Conservation (phyloP, 2,797 vertebrate genomes). For the Cercopithecus diana region DNA sequence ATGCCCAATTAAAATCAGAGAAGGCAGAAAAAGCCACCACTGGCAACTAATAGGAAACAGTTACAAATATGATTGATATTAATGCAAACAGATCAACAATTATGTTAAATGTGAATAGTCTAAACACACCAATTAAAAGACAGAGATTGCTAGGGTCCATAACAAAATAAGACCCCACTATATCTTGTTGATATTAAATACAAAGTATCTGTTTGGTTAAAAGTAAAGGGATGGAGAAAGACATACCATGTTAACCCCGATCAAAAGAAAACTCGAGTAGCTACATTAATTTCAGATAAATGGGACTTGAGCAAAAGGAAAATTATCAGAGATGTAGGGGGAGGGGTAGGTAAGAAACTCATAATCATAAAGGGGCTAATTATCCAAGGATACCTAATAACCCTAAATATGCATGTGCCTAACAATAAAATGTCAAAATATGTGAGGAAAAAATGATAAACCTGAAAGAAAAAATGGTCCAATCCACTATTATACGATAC, state of each 20-base stretch:
- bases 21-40: neutral
- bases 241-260: neutral
- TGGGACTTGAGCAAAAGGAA: neutral
- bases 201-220: neutral
- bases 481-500: neutral
- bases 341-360: neutral
- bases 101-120: neutral
- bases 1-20: neutral
- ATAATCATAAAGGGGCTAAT: neutral
- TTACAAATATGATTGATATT: neutral
- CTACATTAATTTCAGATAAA: neutral
- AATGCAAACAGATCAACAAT: neutral
- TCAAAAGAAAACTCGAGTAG: neutral
- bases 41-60: neutral
- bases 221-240: neutral
- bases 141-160: neutral
- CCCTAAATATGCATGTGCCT: neutral
- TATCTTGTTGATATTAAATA: neutral
- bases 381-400: neutral
- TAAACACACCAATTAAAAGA: neutral
- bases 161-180: neutral
- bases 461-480: neutral
- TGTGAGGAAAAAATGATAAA: neutral
- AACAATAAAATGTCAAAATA: neutral
- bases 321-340: neutral